A percentile compares a stretch with the other conserved stretches of the same genome.
phyloP scores from a whole-genome alignment of 1,140 invertebrate species.

The Eumeta japonica region DNA sequence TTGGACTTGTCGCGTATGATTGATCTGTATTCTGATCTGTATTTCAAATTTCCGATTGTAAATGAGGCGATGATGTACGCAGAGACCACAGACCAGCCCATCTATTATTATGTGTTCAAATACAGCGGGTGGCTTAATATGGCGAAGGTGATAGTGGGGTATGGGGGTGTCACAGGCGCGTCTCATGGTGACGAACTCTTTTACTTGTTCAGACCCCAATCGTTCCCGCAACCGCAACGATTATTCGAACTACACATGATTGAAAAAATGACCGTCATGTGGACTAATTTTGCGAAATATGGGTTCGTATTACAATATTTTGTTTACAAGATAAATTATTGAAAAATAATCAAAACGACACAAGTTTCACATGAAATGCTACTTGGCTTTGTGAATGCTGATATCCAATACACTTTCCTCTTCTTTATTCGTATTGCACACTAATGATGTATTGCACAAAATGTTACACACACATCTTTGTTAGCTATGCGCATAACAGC shows the following conservation, averaged over 20 bases:
- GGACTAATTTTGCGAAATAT: conserved; percentile 50
- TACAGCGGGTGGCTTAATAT: conserved; percentile 39
- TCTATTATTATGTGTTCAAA: conserved; percentile 44
- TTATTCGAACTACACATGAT: conserved; percentile 33
- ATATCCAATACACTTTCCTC: too few relatives aligned
- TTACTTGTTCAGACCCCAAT: conserved; percentile 41
- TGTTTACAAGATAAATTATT: too few relatives aligned
- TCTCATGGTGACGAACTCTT: conserved; percentile 46
- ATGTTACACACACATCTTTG: too few relatives aligned
- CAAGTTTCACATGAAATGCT: too few relatives aligned
- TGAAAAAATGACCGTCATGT: conserved; percentile 32
- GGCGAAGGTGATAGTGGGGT: conserved; percentile 33
- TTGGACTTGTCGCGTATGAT: conserved; percentile 34
- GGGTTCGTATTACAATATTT: conserved; percentile 23
- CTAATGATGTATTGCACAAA: too few relatives aligned
- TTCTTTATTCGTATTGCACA: too few relatives aligned
- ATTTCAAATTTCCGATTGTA: conserved; percentile 40
- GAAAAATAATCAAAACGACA: too few relatives aligned
- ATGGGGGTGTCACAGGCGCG: conserved; percentile 23
- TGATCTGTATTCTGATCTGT: conserved; percentile 39
- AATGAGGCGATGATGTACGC: conserved; percentile 33
- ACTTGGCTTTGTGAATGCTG: too few relatives aligned
- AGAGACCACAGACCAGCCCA: conserved; percentile 30
- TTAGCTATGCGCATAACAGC: too few relatives aligned
- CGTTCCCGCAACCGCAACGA: conserved; percentile 29